phyloP scores from a whole-genome alignment of 1,140 invertebrate species.

The Drepana arcuata region DNA sequence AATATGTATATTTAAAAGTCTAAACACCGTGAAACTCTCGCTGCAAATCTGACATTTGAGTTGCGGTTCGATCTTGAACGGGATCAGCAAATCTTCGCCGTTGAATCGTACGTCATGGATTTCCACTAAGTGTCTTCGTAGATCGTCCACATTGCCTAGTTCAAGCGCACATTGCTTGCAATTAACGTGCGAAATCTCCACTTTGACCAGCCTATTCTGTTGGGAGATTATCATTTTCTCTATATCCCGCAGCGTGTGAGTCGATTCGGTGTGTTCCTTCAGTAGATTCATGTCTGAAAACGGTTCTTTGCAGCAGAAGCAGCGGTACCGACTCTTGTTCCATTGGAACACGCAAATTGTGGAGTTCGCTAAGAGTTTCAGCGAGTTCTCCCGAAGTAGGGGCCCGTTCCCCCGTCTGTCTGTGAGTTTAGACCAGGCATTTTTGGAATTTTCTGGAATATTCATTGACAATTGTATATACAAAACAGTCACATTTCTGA shows the following conservation, averaged over 20 bases:
- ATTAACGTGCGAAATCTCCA: constrained; percentile 36
- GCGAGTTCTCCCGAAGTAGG: constrained; percentile 36
- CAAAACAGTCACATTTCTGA: too few species aligned
- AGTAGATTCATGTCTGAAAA: constrained; percentile 36
- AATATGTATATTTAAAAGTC: constrained; percentile 49
- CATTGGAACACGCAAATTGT: constrained; percentile 54
- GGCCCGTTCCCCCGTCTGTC: constrained; percentile 34
- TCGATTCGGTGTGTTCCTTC: constrained; percentile 21
- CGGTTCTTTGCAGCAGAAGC: constrained; percentile 47
- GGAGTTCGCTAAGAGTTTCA: constrained; percentile 43
- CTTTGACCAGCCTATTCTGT: constrained; percentile 47
- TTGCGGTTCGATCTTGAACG: constrained; percentile 37
- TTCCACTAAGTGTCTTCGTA: constrained; percentile 28
- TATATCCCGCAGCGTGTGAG: constrained; percentile 33
- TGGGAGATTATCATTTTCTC: constrained; percentile 46
- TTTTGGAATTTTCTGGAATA: constrained; percentile 7
- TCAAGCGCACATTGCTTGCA: constrained; percentile 33
- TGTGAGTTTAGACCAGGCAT: constrained; percentile 23
- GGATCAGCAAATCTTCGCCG: constrained; percentile 35
- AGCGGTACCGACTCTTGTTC: constrained; percentile 48
- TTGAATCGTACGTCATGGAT: constrained; percentile 29
- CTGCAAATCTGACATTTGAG: constrained; percentile 47
- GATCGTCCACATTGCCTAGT: constrained; percentile 16
- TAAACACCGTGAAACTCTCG: constrained; percentile 32
- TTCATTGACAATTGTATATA: too few species aligned